phyloP scores from a whole-genome alignment of 2,113 vertebrate genomes.

The Tetrao urogallus region DNA sequence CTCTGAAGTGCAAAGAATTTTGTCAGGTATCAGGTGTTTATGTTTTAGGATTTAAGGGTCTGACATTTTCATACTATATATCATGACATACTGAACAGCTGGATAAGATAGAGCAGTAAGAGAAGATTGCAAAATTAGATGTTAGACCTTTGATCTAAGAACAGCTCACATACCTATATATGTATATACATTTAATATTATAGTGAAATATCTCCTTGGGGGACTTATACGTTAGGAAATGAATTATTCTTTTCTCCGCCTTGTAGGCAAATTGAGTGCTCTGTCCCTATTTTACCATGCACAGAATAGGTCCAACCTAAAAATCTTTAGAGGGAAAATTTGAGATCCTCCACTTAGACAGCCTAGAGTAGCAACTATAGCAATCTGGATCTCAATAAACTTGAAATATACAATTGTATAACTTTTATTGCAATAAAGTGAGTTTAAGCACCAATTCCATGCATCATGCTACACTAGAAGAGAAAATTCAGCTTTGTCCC shows the following conservation, averaged over 20 bases:
- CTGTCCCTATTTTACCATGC: background rate
- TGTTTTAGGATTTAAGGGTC: background rate
- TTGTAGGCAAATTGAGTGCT: background rate
- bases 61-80: background rate
- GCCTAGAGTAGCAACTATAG: background rate
- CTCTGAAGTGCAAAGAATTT: background rate
- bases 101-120: background rate
- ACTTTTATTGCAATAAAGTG: background rate
- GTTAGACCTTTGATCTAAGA: background rate
- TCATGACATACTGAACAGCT: background rate
- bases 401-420: background rate
- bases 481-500: background rate
- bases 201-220: background rate
- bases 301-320: background rate
- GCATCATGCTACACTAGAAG: background rate
- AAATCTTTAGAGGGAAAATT: background rate
- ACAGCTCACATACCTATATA: background rate
- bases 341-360: background rate
- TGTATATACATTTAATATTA: background rate
- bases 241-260: background rate
- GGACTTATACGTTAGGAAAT: background rate
- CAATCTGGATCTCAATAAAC: background rate
- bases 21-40: background rate
- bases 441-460: background rate
- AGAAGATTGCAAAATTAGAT: background rate